Base-by-base conservation (phyloP, 37 sponge, comb jelly and placozoan species). In the Ianthella basta region DNA sequence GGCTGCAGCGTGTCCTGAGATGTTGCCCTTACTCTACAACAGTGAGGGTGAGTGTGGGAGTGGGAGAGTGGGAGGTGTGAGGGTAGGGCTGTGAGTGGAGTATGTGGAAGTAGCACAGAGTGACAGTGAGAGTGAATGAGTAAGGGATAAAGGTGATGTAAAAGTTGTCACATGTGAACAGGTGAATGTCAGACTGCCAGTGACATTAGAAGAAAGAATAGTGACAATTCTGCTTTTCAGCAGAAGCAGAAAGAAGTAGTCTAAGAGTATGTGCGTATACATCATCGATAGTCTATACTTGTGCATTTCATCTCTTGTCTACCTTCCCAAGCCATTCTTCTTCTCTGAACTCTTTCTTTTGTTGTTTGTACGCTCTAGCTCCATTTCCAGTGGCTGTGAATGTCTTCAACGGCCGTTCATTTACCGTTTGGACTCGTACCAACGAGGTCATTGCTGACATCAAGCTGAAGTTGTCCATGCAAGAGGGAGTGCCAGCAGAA, bases 1-100 rank as follows among this genome's bases (percentile, higher is more conserved):
- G 16, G 56, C 88, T 18, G 85, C 66, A 10, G 59, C 72, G 3
- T 89, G 90, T 56, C 75, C 56, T 27, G 34, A 39, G 39, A 80
- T 93, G 69, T 65, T 57, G 15, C 86, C 85, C 5, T 35, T 89
- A 23, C 84, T 93, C 29, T 93, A 87, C 72, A 87, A 61, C 38
- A 74, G 34, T 21, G 84, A 89, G 82, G 88, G 90, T 87, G 80
- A 16, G 55, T 24, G 44, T n/a, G 16, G 41, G 18, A 10, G 50
- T 10, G 6, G 8, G 50, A 10, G 8, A 44, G 50, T 44, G 50
- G 8, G 50, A 10, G 50, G 50, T 10, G 50, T 44, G 50, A 10
- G 6, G 50, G 50, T 44, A 8, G 50, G 50, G 8, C 3, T 44
- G 50, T n/a, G 50, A 44, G 3, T 44, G 50, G n/a, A n/a, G n/a